Base-by-base conservation (phyloP, 2,888 invertebrate genomes). In the Buathra laborator region DNA sequence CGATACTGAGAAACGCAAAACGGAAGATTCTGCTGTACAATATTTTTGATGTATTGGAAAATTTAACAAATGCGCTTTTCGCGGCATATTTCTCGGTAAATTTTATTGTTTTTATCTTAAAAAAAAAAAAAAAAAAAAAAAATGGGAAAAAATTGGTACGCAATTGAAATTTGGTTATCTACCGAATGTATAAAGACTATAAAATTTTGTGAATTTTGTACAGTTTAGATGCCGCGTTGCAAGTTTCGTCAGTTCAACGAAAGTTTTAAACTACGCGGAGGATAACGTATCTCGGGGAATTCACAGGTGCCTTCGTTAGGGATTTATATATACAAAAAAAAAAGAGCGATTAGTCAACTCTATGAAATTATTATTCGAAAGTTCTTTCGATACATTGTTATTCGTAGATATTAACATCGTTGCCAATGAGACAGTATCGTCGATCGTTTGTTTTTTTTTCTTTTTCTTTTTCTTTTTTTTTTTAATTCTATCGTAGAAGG, bases 231-330 rank as follows among this genome's bases (percentile, higher is more conserved):
- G 53, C 53, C 19, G 53, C 19, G 53, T 12, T 37, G 3, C 19
- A 16, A 53, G 19, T 19, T 53, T 53, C 53, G 53, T 53, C 53
- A 19, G 53, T 19, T 53, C 56, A 37, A 14, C 71, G 74, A 29
- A 29, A 46, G 62, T 59, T 24, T 24, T 75, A 32, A 43, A 75
- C 9, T 48, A 16, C 48, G 59, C 51, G 37, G 19, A 66, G 19
- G 14, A 77, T 37, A 68, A 10, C 29, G 70, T 64, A 29, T 53
- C 78, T 75, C 68, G 76, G 72, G 76, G 72, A 81, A 83, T 83
- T 86, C 86, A 85, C 82, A 85, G 81, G 87, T 87, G 87, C 87
- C 87, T 87, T 86, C 5, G 66, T 71, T 59, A 59, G 71, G 16
- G 68, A 79, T 81, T 81, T 76, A 24, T 56, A 51, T 75, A 76